Evolutionary conservation across 2,797 vertebrate species (phyloP).

Genomic region (Pipistrellus pipistrellus): DNA sequence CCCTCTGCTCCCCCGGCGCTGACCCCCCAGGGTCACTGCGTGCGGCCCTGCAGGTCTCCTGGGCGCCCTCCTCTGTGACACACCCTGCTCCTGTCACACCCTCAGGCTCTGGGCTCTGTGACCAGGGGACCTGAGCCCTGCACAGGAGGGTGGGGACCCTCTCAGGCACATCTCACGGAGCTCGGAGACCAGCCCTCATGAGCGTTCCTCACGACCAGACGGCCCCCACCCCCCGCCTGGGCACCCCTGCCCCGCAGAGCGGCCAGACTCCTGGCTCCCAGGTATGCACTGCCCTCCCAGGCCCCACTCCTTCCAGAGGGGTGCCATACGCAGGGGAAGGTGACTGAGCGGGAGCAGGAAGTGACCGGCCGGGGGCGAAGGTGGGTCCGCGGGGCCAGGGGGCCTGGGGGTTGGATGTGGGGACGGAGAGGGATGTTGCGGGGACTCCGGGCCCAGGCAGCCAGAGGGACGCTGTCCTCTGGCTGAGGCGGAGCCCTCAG

Average conservation of each 20-base stretch:
- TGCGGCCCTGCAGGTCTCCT: too few relatives aligned
- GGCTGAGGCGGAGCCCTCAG: background rate
- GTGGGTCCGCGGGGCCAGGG: rapidly evolving
- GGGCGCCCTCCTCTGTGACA: background rate
- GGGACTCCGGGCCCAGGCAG: background rate
- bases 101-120: background rate
- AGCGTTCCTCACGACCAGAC: too few relatives aligned
- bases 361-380: background rate
- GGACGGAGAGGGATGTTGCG: background rate
- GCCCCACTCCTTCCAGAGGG: too few relatives aligned
- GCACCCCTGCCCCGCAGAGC: rapidly evolving
- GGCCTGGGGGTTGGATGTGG: background rate
- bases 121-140: background rate
- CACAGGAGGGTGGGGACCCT: background rate
- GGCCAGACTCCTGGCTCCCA: background rate
- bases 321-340: background rate
- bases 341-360: rapidly evolving
- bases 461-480: background rate
- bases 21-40: too few relatives aligned
- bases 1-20: background rate
- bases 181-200: background rate
- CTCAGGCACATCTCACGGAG: rapidly evolving
- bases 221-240: rapidly evolving
- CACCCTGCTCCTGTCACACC: too few relatives aligned
- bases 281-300: rapidly evolving